Conservation (phyloP, 2,888 invertebrate genomes). For the Drosophila lacicola region DNA sequence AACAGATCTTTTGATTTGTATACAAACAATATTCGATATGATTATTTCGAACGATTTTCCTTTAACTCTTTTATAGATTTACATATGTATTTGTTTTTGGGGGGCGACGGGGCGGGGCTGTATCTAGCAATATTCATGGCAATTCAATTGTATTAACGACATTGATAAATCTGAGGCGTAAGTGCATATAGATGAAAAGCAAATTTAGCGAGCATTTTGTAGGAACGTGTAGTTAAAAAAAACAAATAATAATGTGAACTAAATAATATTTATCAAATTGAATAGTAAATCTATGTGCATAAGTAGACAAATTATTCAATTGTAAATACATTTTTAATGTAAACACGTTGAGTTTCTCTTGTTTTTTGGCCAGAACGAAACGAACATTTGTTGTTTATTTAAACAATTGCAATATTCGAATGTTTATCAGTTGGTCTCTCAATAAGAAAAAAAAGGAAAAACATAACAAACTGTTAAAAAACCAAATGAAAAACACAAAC, state of each 20-base stretch:
- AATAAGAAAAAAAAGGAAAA: slow-evolving; percentile 19
- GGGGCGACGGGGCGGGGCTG: slow-evolving; percentile 9
- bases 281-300: slow-evolving; percentile 67
- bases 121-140: slow-evolving; percentile 77
- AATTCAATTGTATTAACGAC: slow-evolving; percentile 80
- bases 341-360: slow-evolving; percentile 38
- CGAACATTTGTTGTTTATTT: slow-evolving; percentile 31
- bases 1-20: slow-evolving; percentile 49
- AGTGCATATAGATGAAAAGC: slow-evolving; percentile 15
- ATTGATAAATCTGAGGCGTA: slow-evolving; percentile 67
- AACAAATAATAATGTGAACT: slow-evolving; percentile 24
- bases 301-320: slow-evolving; percentile 78
- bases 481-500: slow-evolving; percentile 25
- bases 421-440: slow-evolving; percentile 31
- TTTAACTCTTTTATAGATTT: neutral
- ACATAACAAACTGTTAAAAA: slow-evolving; percentile 21
- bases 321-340: slow-evolving; percentile 66
- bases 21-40: slow-evolving; percentile 1
- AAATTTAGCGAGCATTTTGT: slow-evolving; percentile 64
- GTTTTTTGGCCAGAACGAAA: slow-evolving; percentile 12
- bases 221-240: slow-evolving; percentile 65
- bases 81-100: neutral
- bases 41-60: neutral
- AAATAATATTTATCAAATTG: slow-evolving; percentile 61
- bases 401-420: slow-evolving; percentile 41